Conservation (phyloP, 2,797 vertebrate species). For the Acanthurus leucopareius region DNA sequence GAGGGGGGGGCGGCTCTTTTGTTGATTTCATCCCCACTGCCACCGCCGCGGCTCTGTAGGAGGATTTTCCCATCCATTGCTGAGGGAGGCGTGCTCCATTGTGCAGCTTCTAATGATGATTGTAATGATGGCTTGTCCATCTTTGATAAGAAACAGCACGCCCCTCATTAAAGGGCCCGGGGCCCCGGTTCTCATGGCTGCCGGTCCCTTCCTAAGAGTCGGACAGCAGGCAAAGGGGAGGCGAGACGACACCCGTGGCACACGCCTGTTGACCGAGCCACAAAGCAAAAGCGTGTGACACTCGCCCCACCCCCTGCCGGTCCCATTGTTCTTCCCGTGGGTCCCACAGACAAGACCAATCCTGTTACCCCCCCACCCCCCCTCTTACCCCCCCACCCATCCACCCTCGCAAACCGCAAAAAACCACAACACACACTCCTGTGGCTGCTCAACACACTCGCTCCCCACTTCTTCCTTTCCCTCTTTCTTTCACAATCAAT, state of each 20-base stretch:
- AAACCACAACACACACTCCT: no score
- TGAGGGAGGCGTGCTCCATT: slow-evolving; percentile 64
- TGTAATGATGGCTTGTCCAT: slow-evolving; percentile 86
- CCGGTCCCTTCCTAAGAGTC: slow-evolving; percentile 45
- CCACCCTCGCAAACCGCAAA: background rate
- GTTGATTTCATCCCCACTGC: slow-evolving; percentile 29
- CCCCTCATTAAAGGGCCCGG: slow-evolving; percentile 79
- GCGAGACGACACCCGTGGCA: slow-evolving; percentile 83
- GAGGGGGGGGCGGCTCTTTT: no score
- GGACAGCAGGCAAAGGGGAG: slow-evolving; percentile 84
- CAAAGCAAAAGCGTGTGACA: slow-evolving; percentile 87
- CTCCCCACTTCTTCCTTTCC: slow-evolving; percentile 49
- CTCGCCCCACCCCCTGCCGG: slow-evolving; percentile 71
- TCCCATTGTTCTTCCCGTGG: slow-evolving; percentile 73
- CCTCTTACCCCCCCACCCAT: background rate
- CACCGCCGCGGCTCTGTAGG: slow-evolving; percentile 8
- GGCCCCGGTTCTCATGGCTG: slow-evolving; percentile 77
- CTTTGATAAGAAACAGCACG: slow-evolving; percentile 85
- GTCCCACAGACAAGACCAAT: slow-evolving; percentile 79
- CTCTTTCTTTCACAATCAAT: slow-evolving; percentile 70
- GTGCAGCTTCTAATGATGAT: slow-evolving; percentile 80
- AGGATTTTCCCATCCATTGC: slow-evolving; percentile 70
- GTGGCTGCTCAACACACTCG: no score
- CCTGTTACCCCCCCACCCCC: slow-evolving; percentile 62
- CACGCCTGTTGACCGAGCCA: slow-evolving; percentile 88